Evolutionary conservation across 2,113 vertebrate genomes (phyloP), one percentile per base, ranked within the genome.

Genomic region (Chloropsis hardwickii): DNA sequence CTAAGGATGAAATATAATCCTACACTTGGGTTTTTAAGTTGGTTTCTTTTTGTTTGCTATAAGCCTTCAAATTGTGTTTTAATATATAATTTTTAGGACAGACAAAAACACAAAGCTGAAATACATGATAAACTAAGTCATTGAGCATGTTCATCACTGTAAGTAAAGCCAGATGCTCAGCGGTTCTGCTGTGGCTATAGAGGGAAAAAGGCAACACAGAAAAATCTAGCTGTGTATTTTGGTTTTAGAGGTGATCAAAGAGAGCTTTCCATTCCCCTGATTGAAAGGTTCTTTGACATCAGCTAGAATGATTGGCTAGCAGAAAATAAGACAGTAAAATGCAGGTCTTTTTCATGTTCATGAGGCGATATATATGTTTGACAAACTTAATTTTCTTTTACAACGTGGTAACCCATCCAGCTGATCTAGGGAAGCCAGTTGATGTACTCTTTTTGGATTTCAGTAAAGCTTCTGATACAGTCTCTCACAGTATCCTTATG

Each of bases 81-180:
- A 69, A 57, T 79, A 42, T 5, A 80, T 7, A 40, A 47, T 90
- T 94, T 88, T 91, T 81, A 74, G 39, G 71, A 61, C 39, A 88
- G 35, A 87, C 27, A 76, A 28, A 95, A 85, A 77, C 62, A 35
- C 44, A 86, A 94, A 94, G 31, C 33, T 85, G 42, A 89, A 94
- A 94, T 87, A 82, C 53, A 35, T 57, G 24, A 92, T 91, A 88
- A 87, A 65, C 31, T 50, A 88, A 94, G 25, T 73, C 28, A 39
- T 10, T 57, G 31, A 92, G 14, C 72, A 21, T 80, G 29, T 57
- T 94, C 58, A 33, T 12, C 70, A 12, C 21, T 73, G 6, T 80
- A 90, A 93, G 40, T 60, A 94, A 95, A 96, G 50, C 27, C 85
- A 86, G 71, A 92, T 95, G 87, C 88, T 97, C 78, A 83, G 64